Percentiles rank a stretch among this genome's conserved stretches.
Conservation (phyloP, 1,140 invertebrate species). For the Drosophila tristis region DNA sequence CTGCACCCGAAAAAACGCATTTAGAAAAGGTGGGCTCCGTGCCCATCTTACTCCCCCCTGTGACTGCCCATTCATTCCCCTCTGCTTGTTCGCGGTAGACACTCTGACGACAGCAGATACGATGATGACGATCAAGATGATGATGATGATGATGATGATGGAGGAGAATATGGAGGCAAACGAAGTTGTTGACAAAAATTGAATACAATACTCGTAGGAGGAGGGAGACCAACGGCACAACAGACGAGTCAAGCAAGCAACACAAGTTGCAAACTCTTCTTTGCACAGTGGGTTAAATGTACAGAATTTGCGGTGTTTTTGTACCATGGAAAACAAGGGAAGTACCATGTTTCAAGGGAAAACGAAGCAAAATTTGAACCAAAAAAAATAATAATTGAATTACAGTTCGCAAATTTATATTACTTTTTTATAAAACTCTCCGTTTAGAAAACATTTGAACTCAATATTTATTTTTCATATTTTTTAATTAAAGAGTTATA, state of each 20-base stretch:
- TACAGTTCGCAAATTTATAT: too few relatives aligned
- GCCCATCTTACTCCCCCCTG: background rate
- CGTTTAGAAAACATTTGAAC: too few relatives aligned
- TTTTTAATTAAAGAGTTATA: too few relatives aligned
- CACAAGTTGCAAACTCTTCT: conserved; percentile 4
- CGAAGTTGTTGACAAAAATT: conserved; percentile 77
- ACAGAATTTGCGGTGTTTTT: too few relatives aligned
- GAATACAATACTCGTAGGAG: conserved; percentile 67
- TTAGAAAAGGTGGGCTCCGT: conserved; percentile 15
- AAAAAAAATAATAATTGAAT: too few relatives aligned
- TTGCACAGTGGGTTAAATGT: conserved; percentile 32
- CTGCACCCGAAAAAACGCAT: conserved; percentile 9
- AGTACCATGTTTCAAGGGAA: too few relatives aligned
- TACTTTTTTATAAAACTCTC: too few relatives aligned
- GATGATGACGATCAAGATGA: conserved; percentile 19
- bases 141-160: background rate
- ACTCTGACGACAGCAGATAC: conserved; percentile 55
- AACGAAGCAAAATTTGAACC: background rate
- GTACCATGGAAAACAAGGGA: too few relatives aligned
- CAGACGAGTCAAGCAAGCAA: conserved; percentile 39
- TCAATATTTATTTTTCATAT: too few relatives aligned
- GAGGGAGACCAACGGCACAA: conserved; percentile 9
- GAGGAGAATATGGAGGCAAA: conserved; percentile 18
- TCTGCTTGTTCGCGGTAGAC: conserved; percentile 52
- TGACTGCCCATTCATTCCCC: background rate